Evolutionary conservation across 1,140 invertebrate species (phyloP), one percentile per base, ranked within the genome.

Genomic region (Lepidostoma basale): DNA sequence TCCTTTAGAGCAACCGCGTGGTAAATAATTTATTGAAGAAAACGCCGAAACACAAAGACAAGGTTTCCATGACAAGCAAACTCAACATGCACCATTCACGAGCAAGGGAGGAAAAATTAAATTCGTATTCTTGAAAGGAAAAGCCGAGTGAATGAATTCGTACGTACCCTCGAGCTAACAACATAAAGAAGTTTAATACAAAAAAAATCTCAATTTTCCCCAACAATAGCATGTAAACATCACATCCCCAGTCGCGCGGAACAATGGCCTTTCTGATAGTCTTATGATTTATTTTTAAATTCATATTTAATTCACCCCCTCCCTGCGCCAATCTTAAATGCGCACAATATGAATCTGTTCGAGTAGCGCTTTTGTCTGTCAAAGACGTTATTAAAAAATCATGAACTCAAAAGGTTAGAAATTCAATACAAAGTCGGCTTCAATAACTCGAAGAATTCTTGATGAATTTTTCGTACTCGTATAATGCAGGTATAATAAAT

Each of bases 201-300:
- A 60, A 63, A 72, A 59, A 72, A 72, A 72, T 69, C 67, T 69
- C 70, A 72, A 69, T 72, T 69, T 72, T 67, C 67, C 39, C 40
- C 39, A 67, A 72, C 70, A 72, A 72, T 66, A 62, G 58, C 70
- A 63, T 66, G 70, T 69, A 72, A 72, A 72, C 70, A 72, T 68
- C 20, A 40, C 18, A 18, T 16, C 63, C 67, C 56, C 56, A 20
- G 25, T 68, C 62, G 26, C 23, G 22, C 56, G 30, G 60, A 63
- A 68, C 70, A 68, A 72, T 72, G 67, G 59, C 62, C 47, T 68
- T 66, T 62, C 62, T 47, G 60, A 72, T 72, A 66, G 70, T 49
- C 70, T 72, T 72, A 72, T 49, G 62, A 68, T 72, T 65, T 72
- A 65, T 52, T 18, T 62, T 16, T 10, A 62, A 44, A 30, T 62